Base-by-base conservation (phyloP, 2,797 vertebrate genomes). In the Coilia nasus region DNA sequence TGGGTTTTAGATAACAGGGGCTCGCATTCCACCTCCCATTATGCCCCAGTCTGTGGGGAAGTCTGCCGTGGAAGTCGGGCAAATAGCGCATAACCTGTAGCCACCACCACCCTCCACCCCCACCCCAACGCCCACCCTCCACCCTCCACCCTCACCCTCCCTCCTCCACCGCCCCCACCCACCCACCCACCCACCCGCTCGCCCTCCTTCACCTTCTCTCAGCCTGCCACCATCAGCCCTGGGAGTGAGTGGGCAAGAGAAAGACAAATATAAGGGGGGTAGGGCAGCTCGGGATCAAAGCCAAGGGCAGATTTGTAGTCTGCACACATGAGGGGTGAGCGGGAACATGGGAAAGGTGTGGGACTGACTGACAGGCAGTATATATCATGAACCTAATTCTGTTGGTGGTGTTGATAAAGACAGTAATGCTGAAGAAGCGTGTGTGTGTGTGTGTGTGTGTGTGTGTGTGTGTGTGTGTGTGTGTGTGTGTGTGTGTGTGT, bases 1-100 rank as follows among this genome's bases (percentile, higher is more conserved):
- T 86, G 35, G 81, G 71, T 92, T 92, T 92, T 90, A 90, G 86
- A 91, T 91, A 91, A 93, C 87, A 89, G 91, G 89, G 86, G 85
- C 87, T 89, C 19, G 82, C 85, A 86, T 87, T 82, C 88, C 89
- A 86, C 87, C 89, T 83, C 87, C 82, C 84, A 85, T 87, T 91
- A 87, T 87, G 75, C 81, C 87, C 87, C 78, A 83, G 89, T 89
- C 88, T 90, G 87, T 64, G 14, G 90, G 89, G 88, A 91, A 91
- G 44, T 64, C 71, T 81, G 14, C 41, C 15, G 75, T 35, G 35
- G 21, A 81, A 85, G 57, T 59, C 83, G 82, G 64, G 46, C 25
- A 64, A 89, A 85, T 59, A 83, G 56, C 84, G 67, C 78, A n/a
- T 41, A 82, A 84, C 50, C 78, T 85, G 47, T 84, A 59, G 75